These are phyloP conservation scores for Amphipoea lucens DNA, from an alignment of 2,888 invertebrate species.

Conservation along the genomic window DNA sequence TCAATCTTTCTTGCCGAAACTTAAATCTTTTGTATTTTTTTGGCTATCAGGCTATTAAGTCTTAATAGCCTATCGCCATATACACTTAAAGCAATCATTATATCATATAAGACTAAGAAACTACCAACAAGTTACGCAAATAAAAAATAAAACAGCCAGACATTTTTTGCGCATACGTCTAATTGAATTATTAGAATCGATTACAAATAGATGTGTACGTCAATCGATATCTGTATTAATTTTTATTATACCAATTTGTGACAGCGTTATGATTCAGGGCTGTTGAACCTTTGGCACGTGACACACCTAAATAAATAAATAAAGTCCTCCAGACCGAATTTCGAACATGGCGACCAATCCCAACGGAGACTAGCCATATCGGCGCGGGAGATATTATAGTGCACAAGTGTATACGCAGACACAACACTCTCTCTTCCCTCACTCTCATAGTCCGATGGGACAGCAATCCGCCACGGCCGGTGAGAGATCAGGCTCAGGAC, in stretches of 20 bases:
- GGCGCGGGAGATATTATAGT: too few relatives aligned
- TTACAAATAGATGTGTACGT: conserved; percentile 16
- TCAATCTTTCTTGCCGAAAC: too few relatives aligned
- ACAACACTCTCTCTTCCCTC: background rate
- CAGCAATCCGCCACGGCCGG: background rate
- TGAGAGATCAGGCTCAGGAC: background rate
- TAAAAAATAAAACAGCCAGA: background rate
- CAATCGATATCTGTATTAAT: conserved; percentile 37
- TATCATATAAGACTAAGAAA: background rate
- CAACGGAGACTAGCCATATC: too few relatives aligned
- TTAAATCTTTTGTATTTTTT: too few relatives aligned
- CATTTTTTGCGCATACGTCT: conserved; percentile 24
- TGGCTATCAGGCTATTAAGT: too few relatives aligned
- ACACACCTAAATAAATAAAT: background rate
- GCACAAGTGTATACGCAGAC: too few relatives aligned
- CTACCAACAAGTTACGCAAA: conserved; percentile 5
- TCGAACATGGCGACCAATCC: too few relatives aligned
- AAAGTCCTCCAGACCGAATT: too few relatives aligned
- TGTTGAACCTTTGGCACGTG: conserved; percentile 35
- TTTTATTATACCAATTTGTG: conserved; percentile 32
- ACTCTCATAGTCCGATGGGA: background rate
- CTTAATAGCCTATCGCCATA: background rate
- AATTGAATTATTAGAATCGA: conserved; percentile 44
- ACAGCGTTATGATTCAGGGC: conserved; percentile 24
- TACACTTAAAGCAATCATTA: conserved; percentile 13